These are phyloP conservation scores for Hirundichthys speculiger DNA, from an alignment of 2,113 vertebrate genomes.

Conservation along the genomic window DNA sequence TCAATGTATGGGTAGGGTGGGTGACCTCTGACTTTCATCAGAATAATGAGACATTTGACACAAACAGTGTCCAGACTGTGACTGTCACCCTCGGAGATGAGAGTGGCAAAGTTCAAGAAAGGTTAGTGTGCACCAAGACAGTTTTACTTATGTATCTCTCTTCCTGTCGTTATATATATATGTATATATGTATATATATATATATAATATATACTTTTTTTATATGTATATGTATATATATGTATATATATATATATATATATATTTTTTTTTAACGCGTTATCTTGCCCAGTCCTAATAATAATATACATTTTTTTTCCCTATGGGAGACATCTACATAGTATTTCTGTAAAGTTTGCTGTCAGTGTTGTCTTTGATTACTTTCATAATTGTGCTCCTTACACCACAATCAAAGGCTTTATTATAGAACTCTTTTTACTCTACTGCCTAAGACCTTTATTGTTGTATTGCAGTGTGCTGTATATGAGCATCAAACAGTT, in stretches of 20 bases:
- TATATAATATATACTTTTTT: too few relatives aligned
- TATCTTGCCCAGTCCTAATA: too few relatives aligned
- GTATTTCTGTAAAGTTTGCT: neutral
- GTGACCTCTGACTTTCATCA: constrained; percentile 93
- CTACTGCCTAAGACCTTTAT: neutral
- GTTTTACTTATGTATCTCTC: too few relatives aligned
- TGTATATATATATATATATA: too few relatives aligned
- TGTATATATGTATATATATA: too few relatives aligned
- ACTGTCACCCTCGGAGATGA: constrained; percentile 95
- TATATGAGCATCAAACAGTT: neutral
- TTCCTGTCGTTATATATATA: too few relatives aligned
- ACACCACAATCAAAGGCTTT: neutral
- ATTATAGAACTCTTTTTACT: neutral
- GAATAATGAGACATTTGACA: constrained; percentile 84
- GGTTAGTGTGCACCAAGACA: constrained; percentile 78
- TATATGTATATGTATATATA: too few relatives aligned
- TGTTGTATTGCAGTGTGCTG: neutral
- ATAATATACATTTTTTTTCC: neutral
- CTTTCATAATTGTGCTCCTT: neutral
- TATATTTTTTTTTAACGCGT: too few relatives aligned
- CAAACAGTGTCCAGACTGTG: constrained; percentile 87
- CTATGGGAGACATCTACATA: neutral
- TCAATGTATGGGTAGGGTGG: constrained; percentile 96
- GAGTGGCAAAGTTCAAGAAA: constrained; percentile 94
- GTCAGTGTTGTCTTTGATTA: neutral